Base-by-base conservation (phyloP, 1,140 invertebrate species). In the Vanessa atalanta region DNA sequence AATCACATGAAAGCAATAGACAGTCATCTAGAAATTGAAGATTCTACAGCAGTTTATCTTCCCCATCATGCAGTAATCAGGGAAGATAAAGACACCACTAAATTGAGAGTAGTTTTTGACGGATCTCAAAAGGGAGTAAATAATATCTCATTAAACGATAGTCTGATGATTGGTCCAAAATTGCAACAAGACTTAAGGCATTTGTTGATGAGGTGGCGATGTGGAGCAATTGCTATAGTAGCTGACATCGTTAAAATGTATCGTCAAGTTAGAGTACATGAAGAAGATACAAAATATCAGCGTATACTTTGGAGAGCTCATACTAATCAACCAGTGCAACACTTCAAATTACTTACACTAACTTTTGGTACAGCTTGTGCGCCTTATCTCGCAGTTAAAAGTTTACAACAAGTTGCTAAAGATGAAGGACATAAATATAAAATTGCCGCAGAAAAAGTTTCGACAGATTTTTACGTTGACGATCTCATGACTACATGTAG, bases 181-280 rank as follows among this genome's bases (percentile, higher is more conserved):
- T 50, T 72, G 20, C 70, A 72, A 15, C 70, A 64, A 47, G 60
- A 72, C 47, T 61, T 72, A 23, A 47, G 70, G 16, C 70, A 72
- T 65, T 43, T 72, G 2, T 48, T 65, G 11, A 72, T 72, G 70
- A 72, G 61, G 37, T 72, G 48, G 47, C 47, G 65, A 51, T n/a
- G n/a, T 20, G 47, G 23, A 48, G 16, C 4, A 26, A 51, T 51
- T 66, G 47, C 14, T 13, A 12, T 50, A 14, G 65, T 66, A 43
- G 65, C 48, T 20, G 47, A 50, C 31, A 51, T 51, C 51, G 20
- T 66, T 14, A 66, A 66, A 51, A 66, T 66, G 65, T 66, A 66
- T 20, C 16, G 65, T 11, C 16, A 26, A n/a, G 50, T 66, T 26
- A 23, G 20, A 23, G 65, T 66, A n/a, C 43, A 20, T 51, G 47